Evolutionary conservation across 1,140 invertebrate species (phyloP).

Genomic region (Bombus pyrosoma): DNA sequence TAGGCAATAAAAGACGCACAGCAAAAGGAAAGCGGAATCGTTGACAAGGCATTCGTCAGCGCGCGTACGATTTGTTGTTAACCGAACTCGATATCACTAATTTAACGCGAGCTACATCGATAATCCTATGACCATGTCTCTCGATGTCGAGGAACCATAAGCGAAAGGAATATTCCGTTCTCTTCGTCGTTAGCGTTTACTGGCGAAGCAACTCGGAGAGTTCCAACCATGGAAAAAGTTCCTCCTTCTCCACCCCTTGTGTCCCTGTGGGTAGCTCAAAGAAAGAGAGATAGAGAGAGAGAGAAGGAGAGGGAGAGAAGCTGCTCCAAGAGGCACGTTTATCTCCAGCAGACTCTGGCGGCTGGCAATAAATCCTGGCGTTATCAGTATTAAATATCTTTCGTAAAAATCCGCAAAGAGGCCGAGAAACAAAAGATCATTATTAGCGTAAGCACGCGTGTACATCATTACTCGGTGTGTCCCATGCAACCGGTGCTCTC

Average conservation of each 20-base stretch:
- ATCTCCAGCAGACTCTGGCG: conserved; percentile 35
- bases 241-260: not conserved
- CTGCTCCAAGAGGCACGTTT: conserved; percentile 14
- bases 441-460: conserved; percentile 57
- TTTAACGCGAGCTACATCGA: conserved; percentile 18
- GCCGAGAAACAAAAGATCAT: conserved; percentile 53
- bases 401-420: conserved; percentile 44
- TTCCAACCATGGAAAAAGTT: conserved; percentile 6
- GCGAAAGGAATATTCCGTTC: conserved; percentile 18
- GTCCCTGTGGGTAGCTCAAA: not conserved
- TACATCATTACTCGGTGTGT: conserved; percentile 58
- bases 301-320: not conserved
- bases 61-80: not conserved
- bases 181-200: conserved; percentile 18
- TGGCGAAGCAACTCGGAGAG: not conserved
- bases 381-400: conserved; percentile 62
- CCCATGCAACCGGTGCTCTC: conserved; percentile 37
- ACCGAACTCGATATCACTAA: conserved; percentile 8
- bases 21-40: not conserved
- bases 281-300: not conserved
- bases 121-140: not conserved
- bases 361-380: conserved; percentile 55
- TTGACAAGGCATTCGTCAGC: no score
- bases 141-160: conserved; percentile 1
- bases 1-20: not conserved